These are phyloP conservation scores for Drosophila pallidifrons DNA, from an alignment of 1,140 invertebrate species.

Conservation along the genomic window DNA sequence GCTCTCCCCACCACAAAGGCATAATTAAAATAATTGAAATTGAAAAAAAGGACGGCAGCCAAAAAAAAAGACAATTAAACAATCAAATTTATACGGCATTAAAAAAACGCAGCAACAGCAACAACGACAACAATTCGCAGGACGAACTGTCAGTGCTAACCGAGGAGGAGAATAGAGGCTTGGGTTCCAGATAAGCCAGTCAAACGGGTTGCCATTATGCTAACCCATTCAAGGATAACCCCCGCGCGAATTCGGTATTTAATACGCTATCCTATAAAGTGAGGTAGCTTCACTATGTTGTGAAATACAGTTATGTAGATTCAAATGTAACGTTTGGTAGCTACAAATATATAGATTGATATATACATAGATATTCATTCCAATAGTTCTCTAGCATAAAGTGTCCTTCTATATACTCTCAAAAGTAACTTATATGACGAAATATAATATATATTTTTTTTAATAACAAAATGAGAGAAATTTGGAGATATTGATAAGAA, in stretches of 20 bases:
- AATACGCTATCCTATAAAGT: neutral
- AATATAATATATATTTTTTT: too few species aligned
- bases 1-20: constrained; percentile 35
- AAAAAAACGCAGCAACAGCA: constrained; percentile 57
- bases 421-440: too few species aligned
- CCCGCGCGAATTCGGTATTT: constrained; percentile 19
- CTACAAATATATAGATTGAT: too few species aligned
- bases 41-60: constrained; percentile 39
- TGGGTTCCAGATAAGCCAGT: constrained; percentile 33
- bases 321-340: too few species aligned
- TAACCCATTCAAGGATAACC: constrained; percentile 40
- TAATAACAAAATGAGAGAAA: too few species aligned
- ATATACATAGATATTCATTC: too few species aligned
- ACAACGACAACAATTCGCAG: constrained; percentile 4
- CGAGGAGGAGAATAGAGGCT: constrained; percentile 28
- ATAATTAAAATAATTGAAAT: constrained; percentile 83
- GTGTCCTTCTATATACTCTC: too few species aligned
- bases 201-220: constrained; percentile 41
- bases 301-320: neutral
- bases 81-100: constrained; percentile 79
- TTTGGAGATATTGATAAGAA: too few species aligned
- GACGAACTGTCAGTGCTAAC: constrained; percentile 27
- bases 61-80: constrained; percentile 72
- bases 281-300: neutral
- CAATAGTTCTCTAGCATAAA: too few species aligned